Conservation (phyloP, 2,888 invertebrate species). For the Philonicus albiceps region DNA sequence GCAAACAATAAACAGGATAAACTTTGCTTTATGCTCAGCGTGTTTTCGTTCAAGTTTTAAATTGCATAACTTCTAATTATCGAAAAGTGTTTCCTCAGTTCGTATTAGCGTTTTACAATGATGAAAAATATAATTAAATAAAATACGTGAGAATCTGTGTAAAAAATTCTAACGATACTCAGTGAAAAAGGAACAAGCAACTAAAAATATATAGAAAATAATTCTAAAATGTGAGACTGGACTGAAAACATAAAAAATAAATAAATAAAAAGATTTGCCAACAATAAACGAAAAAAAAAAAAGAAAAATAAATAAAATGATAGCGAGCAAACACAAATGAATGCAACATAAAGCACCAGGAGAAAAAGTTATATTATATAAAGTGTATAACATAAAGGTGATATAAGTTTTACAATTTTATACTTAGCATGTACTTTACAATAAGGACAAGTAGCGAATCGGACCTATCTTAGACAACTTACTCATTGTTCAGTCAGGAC, state of each 20-base stretch:
- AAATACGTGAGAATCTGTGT: conserved; percentile 6
- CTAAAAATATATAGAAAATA: conserved; percentile 19
- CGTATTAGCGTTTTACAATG: neutral
- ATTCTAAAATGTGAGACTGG: conserved; percentile 38
- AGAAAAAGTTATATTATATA: conserved; percentile 17
- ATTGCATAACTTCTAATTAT: neutral
- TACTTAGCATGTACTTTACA: conserved; percentile 35
- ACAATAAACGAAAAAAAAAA: conserved; percentile 9
- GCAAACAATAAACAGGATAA: conserved; percentile 21
- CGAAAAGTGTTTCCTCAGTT: neutral
- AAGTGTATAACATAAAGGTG: conserved; percentile 22
- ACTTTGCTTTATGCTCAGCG: neutral
- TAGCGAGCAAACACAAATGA: conserved; percentile 26
- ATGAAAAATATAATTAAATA: neutral
- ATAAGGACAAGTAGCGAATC: conserved; percentile 21
- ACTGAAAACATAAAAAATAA: conserved; percentile 10
- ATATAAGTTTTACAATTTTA: conserved; percentile 39
- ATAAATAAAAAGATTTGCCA: neutral
- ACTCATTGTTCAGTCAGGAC: neutral
- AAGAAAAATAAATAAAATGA: neutral
- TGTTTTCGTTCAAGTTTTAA: neutral
- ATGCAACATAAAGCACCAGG: conserved; percentile 30
- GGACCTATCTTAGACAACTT: neutral
- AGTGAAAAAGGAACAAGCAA: conserved; percentile 27
- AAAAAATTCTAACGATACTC: conserved; percentile 30